Percentiles rank a stretch among this genome's conserved stretches.
Evolutionary conservation across 2,888 invertebrate genomes (phyloP).

Genomic region (Drosophila falleni): DNA sequence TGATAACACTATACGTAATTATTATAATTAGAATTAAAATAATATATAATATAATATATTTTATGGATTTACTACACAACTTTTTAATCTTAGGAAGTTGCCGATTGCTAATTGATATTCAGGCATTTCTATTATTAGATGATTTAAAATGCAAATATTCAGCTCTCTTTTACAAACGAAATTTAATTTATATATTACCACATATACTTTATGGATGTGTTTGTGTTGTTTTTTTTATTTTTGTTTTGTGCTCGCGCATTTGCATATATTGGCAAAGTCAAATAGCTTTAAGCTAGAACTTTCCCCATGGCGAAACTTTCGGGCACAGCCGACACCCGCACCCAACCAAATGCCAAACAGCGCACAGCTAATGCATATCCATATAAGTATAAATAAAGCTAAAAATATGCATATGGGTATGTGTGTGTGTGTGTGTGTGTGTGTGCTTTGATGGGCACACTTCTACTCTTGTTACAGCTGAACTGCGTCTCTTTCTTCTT

Average conservation of each 20-base stretch:
- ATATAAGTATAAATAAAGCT: constrained; percentile 18
- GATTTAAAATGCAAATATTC: constrained; percentile 12
- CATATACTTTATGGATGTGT: constrained; percentile 14
- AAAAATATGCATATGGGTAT: constrained; percentile 1
- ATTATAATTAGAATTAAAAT: not conserved
- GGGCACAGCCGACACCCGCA: constrained; percentile 45
- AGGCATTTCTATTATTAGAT: constrained; percentile 17
- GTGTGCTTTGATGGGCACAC: constrained; percentile 27
- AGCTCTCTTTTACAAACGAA: constrained; percentile 23
- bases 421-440: constrained; percentile 15
- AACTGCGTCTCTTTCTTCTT: constrained; percentile 31
- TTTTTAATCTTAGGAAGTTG: not conserved
- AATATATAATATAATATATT: not conserved
- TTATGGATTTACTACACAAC: not conserved
- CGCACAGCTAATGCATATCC: constrained; percentile 60
- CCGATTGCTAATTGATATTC: constrained; percentile 5
- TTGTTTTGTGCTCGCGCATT: constrained; percentile 46
- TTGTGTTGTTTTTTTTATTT: constrained; percentile 17
- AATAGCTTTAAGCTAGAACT: constrained; percentile 56
- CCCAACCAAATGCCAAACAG: constrained; percentile 68
- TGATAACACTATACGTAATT: not conserved
- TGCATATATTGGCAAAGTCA: constrained; percentile 58
- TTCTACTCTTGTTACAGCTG: constrained; percentile 57
- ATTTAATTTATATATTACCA: constrained; percentile 23
- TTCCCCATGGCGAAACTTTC: constrained; percentile 62